phyloP scores from a whole-genome alignment of 2,113 vertebrate genomes.

The Scophthalmus maximus region DNA sequence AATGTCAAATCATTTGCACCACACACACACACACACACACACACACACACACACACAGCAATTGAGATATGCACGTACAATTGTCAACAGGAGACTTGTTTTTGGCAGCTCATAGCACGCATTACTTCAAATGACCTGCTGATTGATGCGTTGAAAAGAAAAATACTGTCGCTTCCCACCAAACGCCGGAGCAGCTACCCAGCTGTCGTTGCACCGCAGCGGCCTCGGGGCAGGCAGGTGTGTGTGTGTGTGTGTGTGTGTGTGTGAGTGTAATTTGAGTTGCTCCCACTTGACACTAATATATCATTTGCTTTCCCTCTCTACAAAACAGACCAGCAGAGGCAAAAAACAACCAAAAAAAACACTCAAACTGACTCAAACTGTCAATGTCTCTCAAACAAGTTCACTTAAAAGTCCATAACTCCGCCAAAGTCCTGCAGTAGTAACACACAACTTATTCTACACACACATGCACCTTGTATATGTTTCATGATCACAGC shows the following conservation, averaged over 20 bases:
- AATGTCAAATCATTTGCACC: too few relatives aligned
- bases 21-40: background rate
- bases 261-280: background rate
- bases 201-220: constrained; percentile 28
- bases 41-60: background rate
- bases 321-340: background rate
- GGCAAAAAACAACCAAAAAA: too few relatives aligned
- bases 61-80: background rate
- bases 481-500: background rate
- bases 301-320: background rate
- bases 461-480: too few relatives aligned
- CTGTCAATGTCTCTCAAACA: background rate
- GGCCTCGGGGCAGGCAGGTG: constrained; percentile 55
- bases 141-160: constrained; percentile 23
- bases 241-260: constrained; percentile 36
- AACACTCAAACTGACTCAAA: too few relatives aligned
- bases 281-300: background rate
- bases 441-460: too few relatives aligned
- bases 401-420: too few relatives aligned
- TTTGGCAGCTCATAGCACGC: constrained; percentile 15
- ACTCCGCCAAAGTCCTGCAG: too few relatives aligned
- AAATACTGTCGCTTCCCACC: constrained; percentile 16
- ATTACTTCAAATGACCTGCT: constrained; percentile 8
- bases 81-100: background rate
- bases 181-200: constrained; percentile 4